These are phyloP conservation scores for Macquaria australasica DNA, from an alignment of 2,113 vertebrate species.

Conservation along the genomic window DNA sequence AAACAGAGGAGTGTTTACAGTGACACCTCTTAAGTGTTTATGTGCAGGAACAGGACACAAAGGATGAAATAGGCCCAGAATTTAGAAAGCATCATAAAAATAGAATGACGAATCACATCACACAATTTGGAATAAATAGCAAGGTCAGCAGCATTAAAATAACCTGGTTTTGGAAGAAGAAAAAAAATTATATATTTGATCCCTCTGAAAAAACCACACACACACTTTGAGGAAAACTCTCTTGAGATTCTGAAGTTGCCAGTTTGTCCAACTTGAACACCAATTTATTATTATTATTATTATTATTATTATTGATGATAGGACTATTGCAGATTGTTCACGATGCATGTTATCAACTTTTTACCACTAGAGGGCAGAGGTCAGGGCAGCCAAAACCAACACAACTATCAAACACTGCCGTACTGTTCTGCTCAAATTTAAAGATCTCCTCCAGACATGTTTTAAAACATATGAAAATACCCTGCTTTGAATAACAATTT, in stretches of 20 bases:
- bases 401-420: neutral
- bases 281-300: neutral
- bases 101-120: conserved; percentile 27
- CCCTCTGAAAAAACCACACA: neutral
- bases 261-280: neutral
- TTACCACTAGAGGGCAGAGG: conserved; percentile 23
- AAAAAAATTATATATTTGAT: conserved; percentile 22
- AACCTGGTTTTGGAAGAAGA: conserved; percentile 3
- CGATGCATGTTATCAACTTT: neutral
- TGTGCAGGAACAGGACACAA: neutral
- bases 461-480: neutral
- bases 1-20: conserved; percentile 61
- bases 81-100: conserved; percentile 61
- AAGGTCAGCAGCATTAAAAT: neutral
- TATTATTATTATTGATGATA: neutral
- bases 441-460: neutral
- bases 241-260: neutral
- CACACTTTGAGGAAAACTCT: neutral
- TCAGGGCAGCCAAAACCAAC: neutral
- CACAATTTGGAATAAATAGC: conserved; percentile 31
- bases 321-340: neutral
- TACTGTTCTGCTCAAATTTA: neutral
- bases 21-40: conserved; percentile 49
- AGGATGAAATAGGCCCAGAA: conserved; percentile 25
- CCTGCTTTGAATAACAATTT: neutral